phyloP scores from a whole-genome alignment of 2,797 vertebrate genomes.

The Pseudochirops corinnae region DNA sequence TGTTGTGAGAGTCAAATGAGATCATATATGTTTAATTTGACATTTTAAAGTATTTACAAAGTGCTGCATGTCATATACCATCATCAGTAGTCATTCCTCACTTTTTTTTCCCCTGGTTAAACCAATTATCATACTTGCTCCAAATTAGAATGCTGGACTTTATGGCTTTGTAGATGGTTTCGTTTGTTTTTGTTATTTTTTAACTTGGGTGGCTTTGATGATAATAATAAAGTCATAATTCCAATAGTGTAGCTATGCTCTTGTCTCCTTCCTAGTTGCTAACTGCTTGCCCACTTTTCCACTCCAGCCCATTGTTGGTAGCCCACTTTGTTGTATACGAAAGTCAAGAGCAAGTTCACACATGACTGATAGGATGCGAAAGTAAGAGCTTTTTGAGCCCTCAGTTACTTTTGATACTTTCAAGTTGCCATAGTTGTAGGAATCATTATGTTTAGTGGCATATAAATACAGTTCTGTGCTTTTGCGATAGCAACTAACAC shows the following conservation, averaged over 20 bases:
- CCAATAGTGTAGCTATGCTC: neutral
- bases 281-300: neutral
- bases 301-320: slow-evolving; percentile 32
- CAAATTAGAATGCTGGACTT: neutral
- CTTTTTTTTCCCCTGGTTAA: neutral
- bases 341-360: slow-evolving; percentile 24
- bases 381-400: neutral
- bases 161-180: neutral
- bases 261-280: neutral
- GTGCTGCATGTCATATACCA: neutral
- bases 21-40: neutral
- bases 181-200: neutral
- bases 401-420: slow-evolving; percentile 16
- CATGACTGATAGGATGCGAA: neutral
- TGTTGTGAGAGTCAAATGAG: neutral
- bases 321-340: neutral
- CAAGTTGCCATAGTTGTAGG: slow-evolving; percentile 36
- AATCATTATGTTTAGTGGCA: slow-evolving; percentile 32
- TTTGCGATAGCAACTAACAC: slow-evolving; percentile 43
- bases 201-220: neutral
- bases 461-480: slow-evolving; percentile 42
- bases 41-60: neutral
- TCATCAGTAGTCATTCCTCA: neutral
- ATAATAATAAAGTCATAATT: neutral
- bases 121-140: neutral